Base-by-base conservation (phyloP, 1,140 invertebrate species). In the Drosophila aff. region DNA sequence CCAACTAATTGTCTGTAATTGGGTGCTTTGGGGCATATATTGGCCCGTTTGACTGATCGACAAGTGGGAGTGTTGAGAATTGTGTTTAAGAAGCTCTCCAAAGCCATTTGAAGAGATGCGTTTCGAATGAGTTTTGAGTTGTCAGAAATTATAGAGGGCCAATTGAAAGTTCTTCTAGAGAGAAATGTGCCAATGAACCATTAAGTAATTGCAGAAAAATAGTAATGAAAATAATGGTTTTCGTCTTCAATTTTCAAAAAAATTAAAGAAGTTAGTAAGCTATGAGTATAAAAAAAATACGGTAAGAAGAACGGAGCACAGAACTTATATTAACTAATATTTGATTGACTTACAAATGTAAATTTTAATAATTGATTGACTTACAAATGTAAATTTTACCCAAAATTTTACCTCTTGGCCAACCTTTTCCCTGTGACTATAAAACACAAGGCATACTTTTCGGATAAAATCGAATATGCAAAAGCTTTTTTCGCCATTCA, bases 1-100 rank as follows among this genome's bases (percentile, higher is more conserved):
- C 84, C 84, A 84, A 87, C 77, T 87, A 87, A 87, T 73, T 89
- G 77, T 87, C 49, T 63, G 67, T 87, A 87, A 87, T 87, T 87
- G 73, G 67, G 13, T 47, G 76, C 81, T 68, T 41, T 53, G 76
- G 63, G 79, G 49, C 60, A 68, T 43, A 68, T 43, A 80, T 62
- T 87, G 64, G 53, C 59, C 65, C 43, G 38, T 84, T 52, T 87
- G 84, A 76, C 81, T 81, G 84, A 87, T 89, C 69, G 65, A 53
- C 49, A 83, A 84, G 77, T 78, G 65, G 76, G 62, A 78, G 69
- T 81, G 76, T 87, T 89, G 73, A 62, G 62, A 79, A 60, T 73
- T 71, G 44, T 59, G 13, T 69, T 76, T 64, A 31, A 47, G 77
- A 55, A 78, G 66, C 71, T 40, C 55, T 74, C 62, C 33, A 60